These are phyloP conservation scores for Silurus lanzhouensis DNA, from an alignment of 2,797 vertebrate species.

Conservation along the genomic window DNA sequence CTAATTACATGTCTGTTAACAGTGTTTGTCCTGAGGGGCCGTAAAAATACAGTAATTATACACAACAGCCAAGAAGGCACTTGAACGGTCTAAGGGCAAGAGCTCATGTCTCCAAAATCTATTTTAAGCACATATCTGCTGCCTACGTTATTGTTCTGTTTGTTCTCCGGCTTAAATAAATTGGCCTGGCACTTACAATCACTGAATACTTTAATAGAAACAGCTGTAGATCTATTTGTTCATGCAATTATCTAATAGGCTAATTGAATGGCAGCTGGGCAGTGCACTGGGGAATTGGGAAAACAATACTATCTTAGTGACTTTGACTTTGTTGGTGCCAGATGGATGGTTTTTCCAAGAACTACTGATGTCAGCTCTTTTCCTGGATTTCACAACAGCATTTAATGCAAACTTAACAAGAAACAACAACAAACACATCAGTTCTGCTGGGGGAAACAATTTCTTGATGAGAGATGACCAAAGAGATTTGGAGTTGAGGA, in stretches of 20 bases:
- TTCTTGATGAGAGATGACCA: background rate
- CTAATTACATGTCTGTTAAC: background rate
- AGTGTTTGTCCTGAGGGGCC: background rate
- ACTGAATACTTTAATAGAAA: background rate
- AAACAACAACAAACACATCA: background rate
- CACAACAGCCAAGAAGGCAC: background rate
- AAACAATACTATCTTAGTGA: background rate
- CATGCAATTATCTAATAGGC: background rate
- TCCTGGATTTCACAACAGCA: background rate
- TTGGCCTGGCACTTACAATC: background rate
- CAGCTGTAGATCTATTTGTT: background rate
- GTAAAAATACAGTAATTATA: constrained; percentile 2
- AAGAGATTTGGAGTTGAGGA: background rate
- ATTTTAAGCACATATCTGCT: background rate
- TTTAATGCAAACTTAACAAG: background rate
- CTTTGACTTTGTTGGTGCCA: background rate
- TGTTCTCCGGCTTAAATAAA: background rate
- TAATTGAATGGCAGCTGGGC: background rate
- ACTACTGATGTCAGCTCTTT: background rate
- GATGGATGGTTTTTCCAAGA: background rate
- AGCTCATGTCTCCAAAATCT: background rate
- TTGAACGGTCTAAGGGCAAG: background rate
- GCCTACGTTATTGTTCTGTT: too few relatives aligned
- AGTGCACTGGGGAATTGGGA: background rate
- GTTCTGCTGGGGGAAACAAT: background rate